phyloP scores from a whole-genome alignment of 2,797 vertebrate genomes.

The Syngnathus acus region DNA sequence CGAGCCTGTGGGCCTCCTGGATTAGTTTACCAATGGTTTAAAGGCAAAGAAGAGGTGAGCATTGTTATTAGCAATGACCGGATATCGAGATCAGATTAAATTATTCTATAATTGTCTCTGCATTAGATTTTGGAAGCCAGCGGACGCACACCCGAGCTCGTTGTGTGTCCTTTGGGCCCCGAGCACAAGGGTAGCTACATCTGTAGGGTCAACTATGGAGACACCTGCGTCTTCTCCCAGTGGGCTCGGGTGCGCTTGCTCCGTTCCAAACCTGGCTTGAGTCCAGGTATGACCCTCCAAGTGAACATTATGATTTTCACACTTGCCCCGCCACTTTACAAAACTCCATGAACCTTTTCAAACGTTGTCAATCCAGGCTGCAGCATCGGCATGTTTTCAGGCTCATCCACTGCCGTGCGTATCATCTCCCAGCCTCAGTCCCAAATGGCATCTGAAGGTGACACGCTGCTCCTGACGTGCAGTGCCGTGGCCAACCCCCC shows the following conservation, averaged over 20 bases:
- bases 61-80: neutral
- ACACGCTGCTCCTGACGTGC: slow-evolving; percentile 68
- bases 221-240: slow-evolving; percentile 68
- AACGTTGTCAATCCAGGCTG: slow-evolving; percentile 42
- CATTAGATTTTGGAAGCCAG: slow-evolving; percentile 63
- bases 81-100: neutral
- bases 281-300: slow-evolving; percentile 49
- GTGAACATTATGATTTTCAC: neutral
- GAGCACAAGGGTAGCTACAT: slow-evolving; percentile 68
- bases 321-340: no score
- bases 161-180: slow-evolving; percentile 40
- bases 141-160: slow-evolving; percentile 59
- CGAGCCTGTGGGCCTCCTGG: slow-evolving; percentile 57
- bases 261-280: slow-evolving; percentile 35
- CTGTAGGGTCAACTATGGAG: slow-evolving; percentile 72
- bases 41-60: slow-evolving; percentile 74
- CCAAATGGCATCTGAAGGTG: slow-evolving; percentile 65
- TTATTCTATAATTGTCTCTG: neutral
- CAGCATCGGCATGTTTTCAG: slow-evolving; percentile 53
- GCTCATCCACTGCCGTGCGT: slow-evolving; percentile 60
- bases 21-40: slow-evolving; percentile 81
- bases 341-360: neutral
- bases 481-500: slow-evolving; percentile 70
- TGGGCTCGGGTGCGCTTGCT: slow-evolving; percentile 69
- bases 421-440: slow-evolving; percentile 66